These are phyloP conservation scores for Drosophila sordidula DNA, from an alignment of 2,888 invertebrate genomes.

Conservation along the genomic window DNA sequence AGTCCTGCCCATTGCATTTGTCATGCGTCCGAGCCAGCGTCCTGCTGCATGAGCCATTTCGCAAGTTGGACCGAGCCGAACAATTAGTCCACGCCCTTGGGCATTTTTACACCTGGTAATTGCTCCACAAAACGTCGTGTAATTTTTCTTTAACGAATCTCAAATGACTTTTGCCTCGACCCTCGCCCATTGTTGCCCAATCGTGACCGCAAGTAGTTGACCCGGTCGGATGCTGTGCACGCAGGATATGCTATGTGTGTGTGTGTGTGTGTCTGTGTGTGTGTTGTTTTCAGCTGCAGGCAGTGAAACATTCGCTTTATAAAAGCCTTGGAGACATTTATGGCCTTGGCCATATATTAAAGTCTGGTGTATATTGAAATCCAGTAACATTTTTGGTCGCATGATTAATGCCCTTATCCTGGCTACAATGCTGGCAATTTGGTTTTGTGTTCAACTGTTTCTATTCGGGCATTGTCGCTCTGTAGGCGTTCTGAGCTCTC, in stretches of 20 bases:
- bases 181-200: constrained; percentile 36
- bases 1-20: constrained; percentile 52
- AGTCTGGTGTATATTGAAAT: background rate
- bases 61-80: constrained; percentile 48
- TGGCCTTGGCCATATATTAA: constrained; percentile 48
- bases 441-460: constrained; percentile 55
- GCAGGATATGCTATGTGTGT: too few species aligned
- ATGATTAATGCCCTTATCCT: constrained; percentile 63
- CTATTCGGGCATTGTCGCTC: constrained; percentile 71
- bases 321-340: constrained; percentile 69
- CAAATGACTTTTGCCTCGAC: constrained; percentile 72
- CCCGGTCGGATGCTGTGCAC: constrained; percentile 20
- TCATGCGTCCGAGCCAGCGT: constrained; percentile 31
- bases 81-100: constrained; percentile 83
- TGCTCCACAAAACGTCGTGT: constrained; percentile 82
- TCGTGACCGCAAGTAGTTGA: constrained; percentile 55
- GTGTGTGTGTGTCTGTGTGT: too few species aligned
- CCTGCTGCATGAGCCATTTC: constrained; percentile 25
- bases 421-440: constrained; percentile 50
- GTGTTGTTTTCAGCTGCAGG: constrained; percentile 44
- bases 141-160: constrained; percentile 82
- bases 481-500: constrained; percentile 62
- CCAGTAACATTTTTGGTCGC: constrained; percentile 22
- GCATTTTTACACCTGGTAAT: constrained; percentile 81
- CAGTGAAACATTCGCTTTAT: constrained; percentile 44